Evolutionary conservation across 2,888 invertebrate genomes (phyloP), one percentile per base, ranked within the genome.

Genomic region (Caenorhabditis parvicauda): DNA sequence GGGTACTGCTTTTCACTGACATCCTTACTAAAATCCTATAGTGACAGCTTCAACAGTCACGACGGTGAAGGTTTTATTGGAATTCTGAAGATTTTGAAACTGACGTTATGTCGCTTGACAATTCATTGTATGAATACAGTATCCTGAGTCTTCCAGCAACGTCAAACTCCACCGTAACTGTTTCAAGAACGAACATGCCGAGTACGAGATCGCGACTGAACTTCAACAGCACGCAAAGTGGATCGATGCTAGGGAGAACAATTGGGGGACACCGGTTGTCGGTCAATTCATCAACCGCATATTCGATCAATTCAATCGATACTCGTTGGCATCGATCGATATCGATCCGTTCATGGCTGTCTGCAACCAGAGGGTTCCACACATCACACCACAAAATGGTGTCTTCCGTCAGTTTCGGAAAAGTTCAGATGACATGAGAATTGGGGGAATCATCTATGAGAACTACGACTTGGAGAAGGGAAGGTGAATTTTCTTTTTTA

Each of bases 121-220:
- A n/a, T n/a, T n/a, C n/a, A n/a, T n/a, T n/a, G n/a, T n/a, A n/a
- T n/a, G n/a, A n/a, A n/a, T n/a, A n/a, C n/a, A n/a, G n/a, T n/a
- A n/a, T n/a, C n/a, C n/a, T n/a, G n/a, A n/a, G n/a, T n/a, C n/a
- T 45, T 65, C 42, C 12, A 94, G 94, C 79, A 95, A 96, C 81
- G 88, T 94, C 0, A 87, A 88, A 42, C 87, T 96, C 2, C 91
- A 87, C 74, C 86, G 95, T 58, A 98, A 98, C 82, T 90, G 92
- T 59, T 87, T 80, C 63, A 67, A 84, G 61, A 96, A 98, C 83
- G 89, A 89, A 1, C 88, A 89, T 64, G 92, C 95, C 0, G 87
- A 87, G 52, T 94, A 92, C 81, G 96, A 98, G 84, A 88, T 98
- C 44, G 93, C 93, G 0, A 93, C 94, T 0, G 95, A 96, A 77